phyloP scores from a whole-genome alignment of 2,113 vertebrate species.

The Puntigrus tetrazona region DNA sequence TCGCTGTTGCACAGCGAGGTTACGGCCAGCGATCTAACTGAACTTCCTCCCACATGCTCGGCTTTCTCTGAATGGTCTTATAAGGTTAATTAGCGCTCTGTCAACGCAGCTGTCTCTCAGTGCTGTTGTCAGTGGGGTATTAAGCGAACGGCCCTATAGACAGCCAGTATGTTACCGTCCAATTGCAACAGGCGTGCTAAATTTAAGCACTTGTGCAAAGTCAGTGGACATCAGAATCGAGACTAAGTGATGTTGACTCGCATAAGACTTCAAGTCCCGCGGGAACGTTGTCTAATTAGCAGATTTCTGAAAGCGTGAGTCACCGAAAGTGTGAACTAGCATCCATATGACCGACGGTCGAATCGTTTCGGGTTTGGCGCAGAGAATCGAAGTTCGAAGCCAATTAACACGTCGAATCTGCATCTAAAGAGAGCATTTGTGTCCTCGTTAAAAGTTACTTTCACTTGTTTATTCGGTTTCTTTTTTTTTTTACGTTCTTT shows the following conservation, averaged over 20 bases:
- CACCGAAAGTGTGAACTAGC: conserved; percentile 8
- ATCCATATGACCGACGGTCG: conserved; percentile 2
- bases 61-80: conserved; percentile 28
- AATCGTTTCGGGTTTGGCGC: not conserved
- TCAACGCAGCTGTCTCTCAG: conserved; percentile 36
- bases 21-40: conserved; percentile 2
- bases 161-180: not conserved
- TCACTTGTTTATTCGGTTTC: conserved; percentile 16
- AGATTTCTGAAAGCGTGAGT: conserved; percentile 29
- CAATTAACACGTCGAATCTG: not conserved
- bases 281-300: conserved; percentile 9
- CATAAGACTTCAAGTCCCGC: not conserved
- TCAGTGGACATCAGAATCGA: conserved; percentile 2
- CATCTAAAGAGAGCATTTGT: not conserved
- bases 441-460: conserved; percentile 27
- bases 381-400: conserved; percentile 4
- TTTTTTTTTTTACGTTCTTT: not conserved
- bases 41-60: conserved; percentile 25
- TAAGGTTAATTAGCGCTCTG: conserved; percentile 54
- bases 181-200: conserved; percentile 12
- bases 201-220: conserved; percentile 16
- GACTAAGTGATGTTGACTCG: not conserved
- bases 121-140: conserved; percentile 14
- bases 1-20: conserved; percentile 10
- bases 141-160: not conserved